These are phyloP conservation scores for Sebastes glaucus DNA, from an alignment of 2,797 vertebrate species.

Conservation along the genomic window DNA sequence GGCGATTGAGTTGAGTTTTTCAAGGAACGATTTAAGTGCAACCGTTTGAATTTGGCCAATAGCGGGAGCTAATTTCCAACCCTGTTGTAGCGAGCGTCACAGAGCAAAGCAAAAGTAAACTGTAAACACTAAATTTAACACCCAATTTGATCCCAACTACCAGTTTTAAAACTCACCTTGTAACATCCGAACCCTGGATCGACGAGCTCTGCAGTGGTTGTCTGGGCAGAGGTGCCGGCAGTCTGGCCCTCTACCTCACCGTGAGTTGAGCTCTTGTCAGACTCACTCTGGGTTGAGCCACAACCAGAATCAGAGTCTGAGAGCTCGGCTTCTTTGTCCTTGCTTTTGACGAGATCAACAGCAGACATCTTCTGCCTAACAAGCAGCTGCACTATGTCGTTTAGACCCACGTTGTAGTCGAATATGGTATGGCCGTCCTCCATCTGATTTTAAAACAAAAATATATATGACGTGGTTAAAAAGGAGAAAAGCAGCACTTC, in stretches of 20 bases:
- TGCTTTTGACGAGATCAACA: slow-evolving; percentile 66
- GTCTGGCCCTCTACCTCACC: slow-evolving; percentile 85
- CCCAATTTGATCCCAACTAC: neutral
- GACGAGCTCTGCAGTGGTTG: slow-evolving; percentile 59
- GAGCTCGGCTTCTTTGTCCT: slow-evolving; percentile 92
- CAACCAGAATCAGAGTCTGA: slow-evolving; percentile 96
- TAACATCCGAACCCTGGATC: slow-evolving; percentile 89
- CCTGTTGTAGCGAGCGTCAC: neutral
- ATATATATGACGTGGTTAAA: neutral
- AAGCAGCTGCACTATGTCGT: slow-evolving; percentile 95
- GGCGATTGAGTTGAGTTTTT: no score
- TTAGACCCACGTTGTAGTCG: slow-evolving; percentile 95
- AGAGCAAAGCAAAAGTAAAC: neutral
- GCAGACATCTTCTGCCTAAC: slow-evolving; percentile 86
- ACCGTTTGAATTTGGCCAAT: neutral
- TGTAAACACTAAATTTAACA: neutral
- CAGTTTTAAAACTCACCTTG: slow-evolving; percentile 80
- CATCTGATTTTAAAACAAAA: slow-evolving; percentile 84
- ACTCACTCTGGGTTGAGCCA: slow-evolving; percentile 92
- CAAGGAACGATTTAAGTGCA: no score
- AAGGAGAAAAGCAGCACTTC: neutral
- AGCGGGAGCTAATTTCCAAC: neutral
- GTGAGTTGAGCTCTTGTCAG: slow-evolving; percentile 93
- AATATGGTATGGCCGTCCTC: slow-evolving; percentile 97
- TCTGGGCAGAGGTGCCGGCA: slow-evolving; percentile 81